phyloP scores from a whole-genome alignment of 2,888 invertebrate genomes.

The Metellina segmentata region DNA sequence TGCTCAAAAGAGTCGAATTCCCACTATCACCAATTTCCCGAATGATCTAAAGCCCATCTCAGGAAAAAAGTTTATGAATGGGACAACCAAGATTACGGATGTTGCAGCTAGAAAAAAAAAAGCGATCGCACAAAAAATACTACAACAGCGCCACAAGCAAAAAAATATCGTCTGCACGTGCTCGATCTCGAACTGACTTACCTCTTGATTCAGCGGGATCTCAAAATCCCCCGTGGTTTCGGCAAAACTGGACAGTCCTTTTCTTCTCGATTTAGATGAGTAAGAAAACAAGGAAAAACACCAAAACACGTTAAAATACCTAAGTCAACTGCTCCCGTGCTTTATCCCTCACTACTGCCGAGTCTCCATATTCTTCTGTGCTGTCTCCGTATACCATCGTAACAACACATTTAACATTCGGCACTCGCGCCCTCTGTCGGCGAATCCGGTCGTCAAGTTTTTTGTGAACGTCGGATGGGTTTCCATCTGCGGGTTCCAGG shows the following conservation, averaged over 20 bases:
- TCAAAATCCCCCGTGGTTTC: not conserved
- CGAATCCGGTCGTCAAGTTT: not conserved
- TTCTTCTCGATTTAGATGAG: not conserved
- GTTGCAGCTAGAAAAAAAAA: conserved; percentile 20
- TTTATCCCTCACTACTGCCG: conserved; percentile 34
- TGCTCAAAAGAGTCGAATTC: not conserved
- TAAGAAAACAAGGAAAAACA: not conserved
- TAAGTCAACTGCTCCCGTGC: not conserved
- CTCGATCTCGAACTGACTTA: conserved; percentile 15
- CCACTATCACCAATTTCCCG: not conserved
- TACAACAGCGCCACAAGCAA: conserved; percentile 64
- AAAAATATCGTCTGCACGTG: conserved; percentile 62
- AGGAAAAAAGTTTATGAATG: conserved; percentile 36
- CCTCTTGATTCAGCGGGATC: conserved; percentile 34
- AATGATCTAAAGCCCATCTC: not conserved
- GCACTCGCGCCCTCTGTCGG: not conserved
- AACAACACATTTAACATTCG: not conserved
- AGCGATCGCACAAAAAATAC: conserved; percentile 32
- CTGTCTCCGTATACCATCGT: not conserved
- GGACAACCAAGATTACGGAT: conserved; percentile 15
- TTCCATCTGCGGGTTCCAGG: conserved; percentile 37
- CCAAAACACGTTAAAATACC: not conserved
- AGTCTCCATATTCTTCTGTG: conserved; percentile 8
- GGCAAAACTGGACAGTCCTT: not conserved
- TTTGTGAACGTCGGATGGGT: not conserved